Conservation (phyloP, 2,888 invertebrate genomes). For the Isotomurus palustris region DNA sequence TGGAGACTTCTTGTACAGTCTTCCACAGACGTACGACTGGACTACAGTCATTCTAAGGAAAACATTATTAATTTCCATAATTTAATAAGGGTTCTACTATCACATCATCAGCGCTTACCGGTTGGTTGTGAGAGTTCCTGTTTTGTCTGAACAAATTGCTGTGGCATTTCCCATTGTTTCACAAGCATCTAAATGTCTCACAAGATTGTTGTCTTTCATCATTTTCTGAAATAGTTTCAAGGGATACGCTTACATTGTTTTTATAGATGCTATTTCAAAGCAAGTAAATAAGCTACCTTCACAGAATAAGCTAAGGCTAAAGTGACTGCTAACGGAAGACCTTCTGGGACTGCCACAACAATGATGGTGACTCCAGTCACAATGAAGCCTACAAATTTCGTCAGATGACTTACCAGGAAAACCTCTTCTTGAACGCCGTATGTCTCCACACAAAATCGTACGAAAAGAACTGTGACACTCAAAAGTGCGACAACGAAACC, state of each 20-base stretch:
- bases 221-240: slow-evolving; percentile 71
- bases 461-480: slow-evolving; percentile 90
- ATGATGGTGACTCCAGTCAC: slow-evolving; percentile 99
- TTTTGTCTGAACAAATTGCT: slow-evolving; percentile 99
- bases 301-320: slow-evolving; percentile 98
- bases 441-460: slow-evolving; percentile 86
- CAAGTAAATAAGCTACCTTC: slow-evolving; percentile 62
- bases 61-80: neutral
- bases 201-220: slow-evolving; percentile 99
- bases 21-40: slow-evolving; percentile 55
- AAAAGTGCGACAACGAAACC: slow-evolving; percentile 93
- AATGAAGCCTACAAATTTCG: slow-evolving; percentile 83
- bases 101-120: slow-evolving; percentile 51
- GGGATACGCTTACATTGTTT: too few species aligned
- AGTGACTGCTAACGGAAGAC: slow-evolving; percentile 95
- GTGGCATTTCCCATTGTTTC: slow-evolving; percentile 99
- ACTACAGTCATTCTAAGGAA: slow-evolving; percentile 57
- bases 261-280: too few species aligned
- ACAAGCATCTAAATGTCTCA: slow-evolving; percentile 97
- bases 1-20: slow-evolving; percentile 51
- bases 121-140: slow-evolving; percentile 97
- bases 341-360: slow-evolving; percentile 98
- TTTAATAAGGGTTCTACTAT: neutral
- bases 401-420: slow-evolving; percentile 74
- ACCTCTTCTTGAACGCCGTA: slow-evolving; percentile 70